Conservation (phyloP, 1,140 invertebrate species). For the Nasonia vitripennis region DNA sequence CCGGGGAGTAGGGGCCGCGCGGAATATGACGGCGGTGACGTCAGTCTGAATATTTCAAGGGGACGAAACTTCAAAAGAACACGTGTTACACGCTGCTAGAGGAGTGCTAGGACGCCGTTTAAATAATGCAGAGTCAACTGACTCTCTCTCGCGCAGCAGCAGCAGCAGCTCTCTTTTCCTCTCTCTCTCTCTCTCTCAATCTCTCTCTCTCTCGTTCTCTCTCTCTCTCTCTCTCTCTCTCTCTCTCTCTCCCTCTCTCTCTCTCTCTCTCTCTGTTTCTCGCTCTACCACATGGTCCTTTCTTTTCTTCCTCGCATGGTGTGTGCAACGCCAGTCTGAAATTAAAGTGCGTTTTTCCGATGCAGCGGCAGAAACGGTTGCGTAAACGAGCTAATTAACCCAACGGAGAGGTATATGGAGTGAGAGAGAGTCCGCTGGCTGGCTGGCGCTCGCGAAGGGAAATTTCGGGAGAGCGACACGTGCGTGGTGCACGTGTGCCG, state of each 20-base stretch:
- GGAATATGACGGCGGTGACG: not conserved
- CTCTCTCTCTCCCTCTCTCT: too few relatives aligned
- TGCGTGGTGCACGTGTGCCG: not conserved
- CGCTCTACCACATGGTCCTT: not conserved
- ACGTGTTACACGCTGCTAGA: not conserved
- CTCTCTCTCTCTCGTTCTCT: not conserved
- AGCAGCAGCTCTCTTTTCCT: too few relatives aligned
- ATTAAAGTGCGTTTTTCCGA: not conserved
- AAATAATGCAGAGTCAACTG: constrained; percentile 1
- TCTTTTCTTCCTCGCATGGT: not conserved
- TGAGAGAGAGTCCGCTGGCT: too few relatives aligned
- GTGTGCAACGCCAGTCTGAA: too few relatives aligned
- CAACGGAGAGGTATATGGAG: too few relatives aligned
- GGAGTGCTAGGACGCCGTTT: constrained; percentile 2
- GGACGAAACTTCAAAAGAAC: constrained; percentile 3
- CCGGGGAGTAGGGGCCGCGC: too few relatives aligned
- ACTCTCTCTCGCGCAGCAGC: not conserved
- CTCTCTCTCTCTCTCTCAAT: too few relatives aligned
- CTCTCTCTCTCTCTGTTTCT: not conserved
- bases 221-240: not conserved
- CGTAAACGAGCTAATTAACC: not conserved
- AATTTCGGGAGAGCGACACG: not conserved
- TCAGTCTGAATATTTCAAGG: constrained; percentile 4
- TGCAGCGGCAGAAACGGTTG: not conserved
- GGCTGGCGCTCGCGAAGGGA: not conserved